Conservation (phyloP, 2,797 vertebrate species). For the Pseudochromis fuscus region DNA sequence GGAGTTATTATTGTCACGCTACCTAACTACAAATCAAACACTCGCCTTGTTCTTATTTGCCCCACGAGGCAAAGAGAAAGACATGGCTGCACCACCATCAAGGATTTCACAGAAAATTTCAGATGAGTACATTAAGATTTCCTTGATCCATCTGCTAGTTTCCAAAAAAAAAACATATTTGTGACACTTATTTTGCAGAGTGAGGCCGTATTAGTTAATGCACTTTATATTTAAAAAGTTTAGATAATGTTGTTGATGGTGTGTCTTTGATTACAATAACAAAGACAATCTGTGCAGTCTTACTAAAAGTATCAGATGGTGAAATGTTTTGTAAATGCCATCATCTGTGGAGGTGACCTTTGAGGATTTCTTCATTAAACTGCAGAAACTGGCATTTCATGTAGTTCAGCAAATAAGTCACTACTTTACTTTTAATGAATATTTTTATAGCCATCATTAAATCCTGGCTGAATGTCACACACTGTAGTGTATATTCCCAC, state of each 20-base stretch:
- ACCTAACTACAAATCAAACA: not conserved
- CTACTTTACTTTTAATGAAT: slow-evolving; percentile 3
- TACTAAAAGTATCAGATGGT: slow-evolving; percentile 18
- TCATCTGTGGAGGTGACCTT: slow-evolving; percentile 45
- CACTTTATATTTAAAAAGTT: no score
- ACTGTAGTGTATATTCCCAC: not conserved
- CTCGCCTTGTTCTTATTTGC: slow-evolving; percentile 1
- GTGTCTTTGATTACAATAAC: not conserved
- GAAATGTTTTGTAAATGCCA: slow-evolving; percentile 37
- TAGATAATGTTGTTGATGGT: slow-evolving; percentile 4
- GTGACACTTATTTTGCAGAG: not conserved
- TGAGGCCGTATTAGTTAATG: not conserved
- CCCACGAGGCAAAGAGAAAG: not conserved
- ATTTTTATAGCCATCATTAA: not conserved
- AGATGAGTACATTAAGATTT: no score
- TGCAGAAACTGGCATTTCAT: slow-evolving; percentile 37
- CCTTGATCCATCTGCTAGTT: not conserved
- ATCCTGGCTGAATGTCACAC: slow-evolving; percentile 1
- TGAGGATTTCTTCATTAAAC: slow-evolving; percentile 40
- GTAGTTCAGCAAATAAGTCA: not conserved
- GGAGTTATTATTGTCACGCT: not conserved
- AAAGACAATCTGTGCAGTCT: slow-evolving; percentile 6
- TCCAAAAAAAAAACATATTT: not conserved
- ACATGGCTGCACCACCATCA: no score
- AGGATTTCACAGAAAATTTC: no score